phyloP scores from a whole-genome alignment of 2,113 vertebrate genomes.

The Spermophilus dauricus region DNA sequence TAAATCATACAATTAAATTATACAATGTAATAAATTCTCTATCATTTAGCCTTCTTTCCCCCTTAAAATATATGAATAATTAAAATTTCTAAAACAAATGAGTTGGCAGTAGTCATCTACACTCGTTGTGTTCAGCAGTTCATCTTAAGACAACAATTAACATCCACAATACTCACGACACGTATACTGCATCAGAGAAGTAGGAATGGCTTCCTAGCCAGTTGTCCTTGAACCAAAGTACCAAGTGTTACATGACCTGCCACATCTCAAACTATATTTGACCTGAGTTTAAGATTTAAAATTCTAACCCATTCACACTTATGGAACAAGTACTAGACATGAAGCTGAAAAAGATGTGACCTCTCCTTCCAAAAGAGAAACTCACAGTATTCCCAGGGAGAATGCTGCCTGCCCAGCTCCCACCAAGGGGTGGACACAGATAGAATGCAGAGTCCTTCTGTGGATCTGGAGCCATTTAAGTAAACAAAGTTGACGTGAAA shows the following conservation, averaged over 20 bases:
- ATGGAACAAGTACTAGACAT: background rate
- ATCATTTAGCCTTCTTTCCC: background rate
- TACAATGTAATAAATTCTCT: background rate
- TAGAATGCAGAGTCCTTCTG: too few species aligned
- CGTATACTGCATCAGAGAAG: accelerated
- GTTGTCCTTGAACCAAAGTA: background rate
- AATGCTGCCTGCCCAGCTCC: too few species aligned
- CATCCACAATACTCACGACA: background rate
- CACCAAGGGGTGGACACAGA: too few species aligned
- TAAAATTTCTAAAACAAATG: background rate
- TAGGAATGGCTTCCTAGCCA: background rate
- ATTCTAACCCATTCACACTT: background rate
- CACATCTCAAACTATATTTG: background rate
- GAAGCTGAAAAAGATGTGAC: background rate
- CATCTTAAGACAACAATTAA: background rate
- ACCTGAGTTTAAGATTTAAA: background rate
- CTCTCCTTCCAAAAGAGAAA: background rate
- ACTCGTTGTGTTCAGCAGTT: background rate
- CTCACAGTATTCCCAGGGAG: background rate
- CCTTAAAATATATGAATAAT: background rate
- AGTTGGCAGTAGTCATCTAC: background rate
- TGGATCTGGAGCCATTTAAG: too few species aligned
- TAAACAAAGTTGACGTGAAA: too few species aligned
- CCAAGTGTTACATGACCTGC: background rate
- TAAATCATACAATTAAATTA: background rate